phyloP scores from a whole-genome alignment of 2,888 invertebrate species.

The Acrocera orbiculus region DNA sequence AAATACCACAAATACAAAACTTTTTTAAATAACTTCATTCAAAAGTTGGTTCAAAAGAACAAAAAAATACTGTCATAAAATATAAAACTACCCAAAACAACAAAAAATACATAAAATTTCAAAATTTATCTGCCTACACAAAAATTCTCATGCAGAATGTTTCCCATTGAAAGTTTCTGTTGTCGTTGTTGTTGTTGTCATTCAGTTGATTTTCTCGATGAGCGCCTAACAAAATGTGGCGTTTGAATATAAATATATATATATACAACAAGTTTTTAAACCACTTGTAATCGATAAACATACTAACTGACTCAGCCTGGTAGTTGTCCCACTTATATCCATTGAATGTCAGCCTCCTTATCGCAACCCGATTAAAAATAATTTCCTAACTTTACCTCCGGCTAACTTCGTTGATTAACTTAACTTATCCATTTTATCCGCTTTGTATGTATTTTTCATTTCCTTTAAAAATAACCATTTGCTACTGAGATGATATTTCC shows the following conservation, averaged over 20 bases:
- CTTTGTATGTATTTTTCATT: background rate
- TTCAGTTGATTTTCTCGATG: no score
- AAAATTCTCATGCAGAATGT: no score
- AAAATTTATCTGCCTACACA: no score
- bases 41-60: no score
- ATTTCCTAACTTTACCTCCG: slow-evolving; percentile 8
- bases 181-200: background rate
- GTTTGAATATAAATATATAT: no score
- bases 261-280: no score
- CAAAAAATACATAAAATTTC: no score
- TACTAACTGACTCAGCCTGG: slow-evolving; percentile 6
- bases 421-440: slow-evolving; percentile 6
- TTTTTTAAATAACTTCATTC: no score
- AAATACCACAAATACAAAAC: no score
- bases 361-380: slow-evolving; percentile 8
- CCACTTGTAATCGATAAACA: slow-evolving; percentile 7
- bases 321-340: slow-evolving; percentile 7
- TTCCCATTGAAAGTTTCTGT: background rate
- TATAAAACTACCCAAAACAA: no score
- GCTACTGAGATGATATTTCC: slow-evolving; percentile 5
- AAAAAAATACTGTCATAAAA: no score
- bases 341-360: slow-evolving; percentile 7
- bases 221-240: no score
- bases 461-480: slow-evolving; percentile 3
- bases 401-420: slow-evolving; percentile 6